phyloP scores from a whole-genome alignment of 2,797 vertebrate genomes.

The Florisuga fusca region DNA sequence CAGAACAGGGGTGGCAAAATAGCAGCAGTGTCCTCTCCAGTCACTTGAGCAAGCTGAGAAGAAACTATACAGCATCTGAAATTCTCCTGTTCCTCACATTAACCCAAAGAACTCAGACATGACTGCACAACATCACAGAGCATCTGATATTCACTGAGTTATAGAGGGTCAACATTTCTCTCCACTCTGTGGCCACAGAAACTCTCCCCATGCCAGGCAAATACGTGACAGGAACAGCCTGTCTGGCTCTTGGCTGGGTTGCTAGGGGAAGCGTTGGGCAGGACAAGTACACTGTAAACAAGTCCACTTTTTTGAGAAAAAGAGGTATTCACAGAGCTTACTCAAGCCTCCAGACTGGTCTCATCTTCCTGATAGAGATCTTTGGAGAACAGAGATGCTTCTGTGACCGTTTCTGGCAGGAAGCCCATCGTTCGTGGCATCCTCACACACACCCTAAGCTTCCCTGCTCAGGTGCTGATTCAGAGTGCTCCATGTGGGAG shows the following conservation, averaged over 20 bases:
- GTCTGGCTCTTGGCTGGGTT: accelerated
- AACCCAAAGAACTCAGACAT: not conserved
- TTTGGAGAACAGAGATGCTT: not conserved
- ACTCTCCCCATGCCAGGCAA: accelerated
- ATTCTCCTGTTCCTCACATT: not conserved
- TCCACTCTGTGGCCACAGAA: not conserved
- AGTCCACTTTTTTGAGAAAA: not conserved
- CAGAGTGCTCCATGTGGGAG: not conserved
- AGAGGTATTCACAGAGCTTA: not conserved
- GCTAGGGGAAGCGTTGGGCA: accelerated
- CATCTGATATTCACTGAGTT: not conserved
- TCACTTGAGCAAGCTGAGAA: not conserved
- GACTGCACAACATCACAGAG: accelerated
- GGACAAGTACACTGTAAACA: not conserved
- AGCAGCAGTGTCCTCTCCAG: not conserved
- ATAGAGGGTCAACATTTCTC: not conserved
- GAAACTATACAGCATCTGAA: not conserved
- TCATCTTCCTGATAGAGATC: not conserved
- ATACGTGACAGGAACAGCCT: accelerated
- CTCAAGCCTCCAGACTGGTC: not conserved
- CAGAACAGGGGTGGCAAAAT: not conserved
- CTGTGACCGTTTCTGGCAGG: not conserved
- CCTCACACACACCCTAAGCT: not conserved
- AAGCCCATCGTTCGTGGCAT: not conserved
- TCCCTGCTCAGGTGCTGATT: not conserved